These are phyloP conservation scores for Myxocyprinus asiaticus DNA, from an alignment of 2,113 vertebrate genomes.

Conservation along the genomic window DNA sequence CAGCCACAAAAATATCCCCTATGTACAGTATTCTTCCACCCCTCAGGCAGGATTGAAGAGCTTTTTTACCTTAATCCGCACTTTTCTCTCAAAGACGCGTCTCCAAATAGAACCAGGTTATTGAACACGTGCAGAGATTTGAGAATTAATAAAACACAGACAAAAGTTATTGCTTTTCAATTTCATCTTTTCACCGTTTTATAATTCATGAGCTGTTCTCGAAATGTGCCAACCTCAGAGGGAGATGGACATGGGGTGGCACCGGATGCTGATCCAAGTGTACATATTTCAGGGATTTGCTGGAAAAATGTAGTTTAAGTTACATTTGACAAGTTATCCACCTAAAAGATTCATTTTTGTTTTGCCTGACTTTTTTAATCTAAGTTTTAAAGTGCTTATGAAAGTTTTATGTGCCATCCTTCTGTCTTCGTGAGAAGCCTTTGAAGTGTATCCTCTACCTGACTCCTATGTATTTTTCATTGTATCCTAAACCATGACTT, in stretches of 20 bases:
- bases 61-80: conserved; percentile 3
- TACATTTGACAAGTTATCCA: conserved; percentile 65
- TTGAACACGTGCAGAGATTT: conserved; percentile 55
- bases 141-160: conserved; percentile 67
- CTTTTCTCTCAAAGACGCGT: conserved; percentile 25
- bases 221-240: conserved; percentile 66
- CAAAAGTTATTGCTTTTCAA: conserved; percentile 12
- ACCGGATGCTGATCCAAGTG: conserved; percentile 75
- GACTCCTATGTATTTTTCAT: conserved; percentile 67
- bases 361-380: conserved; percentile 67
- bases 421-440: conserved; percentile 66
- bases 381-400: conserved; percentile 71
- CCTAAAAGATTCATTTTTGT: conserved; percentile 64
- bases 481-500: conserved; percentile 51
- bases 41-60: conserved; percentile 23
- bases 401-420: conserved; percentile 64
- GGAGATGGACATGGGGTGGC: conserved; percentile 67
- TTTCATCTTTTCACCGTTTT: conserved; percentile 52
- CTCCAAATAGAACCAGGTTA: conserved; percentile 53
- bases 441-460: conserved; percentile 69
- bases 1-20: conserved; percentile 31
- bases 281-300: conserved; percentile 76
- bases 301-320: conserved; percentile 61
- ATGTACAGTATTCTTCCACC: conserved; percentile 12
- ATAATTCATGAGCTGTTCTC: conserved; percentile 87